Percentiles rank a stretch among this genome's conserved stretches.
Evolutionary conservation across 2,888 invertebrate species (phyloP).

Genomic region (Caenorhabditis sp.): DNA sequence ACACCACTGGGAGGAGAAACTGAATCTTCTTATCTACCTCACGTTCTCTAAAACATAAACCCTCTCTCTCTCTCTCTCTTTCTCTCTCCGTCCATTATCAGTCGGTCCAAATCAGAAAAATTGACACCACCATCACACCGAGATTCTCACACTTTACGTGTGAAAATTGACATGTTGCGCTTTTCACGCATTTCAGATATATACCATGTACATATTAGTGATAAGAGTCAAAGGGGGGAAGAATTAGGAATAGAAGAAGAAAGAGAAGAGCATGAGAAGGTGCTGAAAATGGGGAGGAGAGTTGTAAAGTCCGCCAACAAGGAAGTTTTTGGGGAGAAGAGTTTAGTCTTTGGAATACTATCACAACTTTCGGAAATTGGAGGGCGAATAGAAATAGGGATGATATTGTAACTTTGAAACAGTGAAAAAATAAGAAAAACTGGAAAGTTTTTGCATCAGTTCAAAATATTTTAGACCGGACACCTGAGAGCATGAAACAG

Average conservation of each 20-base stretch:
- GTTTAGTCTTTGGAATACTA: no score
- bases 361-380: no score
- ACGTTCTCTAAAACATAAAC: background rate
- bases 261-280: background rate
- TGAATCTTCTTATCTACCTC: no score
- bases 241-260: background rate
- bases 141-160: constrained; percentile 55
- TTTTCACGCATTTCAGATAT: background rate
- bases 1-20: no score
- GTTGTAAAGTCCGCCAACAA: background rate
- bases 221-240: background rate
- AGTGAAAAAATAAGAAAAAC: no score
- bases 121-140: background rate
- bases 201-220: background rate
- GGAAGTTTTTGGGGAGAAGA: no score
- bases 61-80: background rate
- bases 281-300: background rate
- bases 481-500: no score
- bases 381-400: no score
- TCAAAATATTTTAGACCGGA: no score
- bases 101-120: background rate
- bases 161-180: constrained; percentile 43
- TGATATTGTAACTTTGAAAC: no score
- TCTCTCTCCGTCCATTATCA: no score
- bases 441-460: no score